Base-by-base conservation (phyloP, 2,797 vertebrate species). In the Phalanger gymnotis region DNA sequence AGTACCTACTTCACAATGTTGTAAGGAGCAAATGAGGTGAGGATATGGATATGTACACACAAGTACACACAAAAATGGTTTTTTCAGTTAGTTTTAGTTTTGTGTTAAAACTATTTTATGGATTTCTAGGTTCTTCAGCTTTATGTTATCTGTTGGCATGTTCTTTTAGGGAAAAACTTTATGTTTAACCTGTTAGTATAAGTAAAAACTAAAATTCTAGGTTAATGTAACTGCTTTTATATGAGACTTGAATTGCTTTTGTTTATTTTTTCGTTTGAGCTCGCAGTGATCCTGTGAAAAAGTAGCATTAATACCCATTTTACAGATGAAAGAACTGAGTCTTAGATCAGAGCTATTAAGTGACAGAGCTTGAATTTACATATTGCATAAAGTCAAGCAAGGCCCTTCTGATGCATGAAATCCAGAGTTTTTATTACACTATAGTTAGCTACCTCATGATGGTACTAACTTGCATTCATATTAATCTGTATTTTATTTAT, bases 11-110 rank as follows among this genome's bases (percentile, higher is more conserved):
- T 73, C 0, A 73, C 14, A 73, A n/a, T 73, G n/a, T 73, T 73
- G 66, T 40, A 73, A 73, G 66, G 66, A 73, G n/a, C 34, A 73
- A 22, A 73, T 73, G 66, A 40, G n/a, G 31, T 58, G 57, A 4
- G 9, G 13, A 31, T 61, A 19, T 1, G 2, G 25, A 1, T 47
- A 25, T 25, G 19, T 47, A 9, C 4, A 11, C 22, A 27, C 0
- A n/a, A n/a, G n/a, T n/a, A n/a, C n/a, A n/a, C n/a, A n/a, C n/a
- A n/a, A n/a, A n/a, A n/a, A n/a, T n/a, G n/a, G n/a, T n/a, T 40
- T 66, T n/a, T 40, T 25, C 22, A 9, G 40, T 51, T 87, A 27
- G 22, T 51, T 87, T 87, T 87, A 12, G 40, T 87, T 47, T 81
- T 81, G 16, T 40, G n/a, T 73, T 40, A 6, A 73, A 56, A 73